Evolutionary conservation across 1,140 invertebrate genomes (phyloP), one percentile per base, ranked within the genome.

Genomic region (Drosophila ironensis): DNA sequence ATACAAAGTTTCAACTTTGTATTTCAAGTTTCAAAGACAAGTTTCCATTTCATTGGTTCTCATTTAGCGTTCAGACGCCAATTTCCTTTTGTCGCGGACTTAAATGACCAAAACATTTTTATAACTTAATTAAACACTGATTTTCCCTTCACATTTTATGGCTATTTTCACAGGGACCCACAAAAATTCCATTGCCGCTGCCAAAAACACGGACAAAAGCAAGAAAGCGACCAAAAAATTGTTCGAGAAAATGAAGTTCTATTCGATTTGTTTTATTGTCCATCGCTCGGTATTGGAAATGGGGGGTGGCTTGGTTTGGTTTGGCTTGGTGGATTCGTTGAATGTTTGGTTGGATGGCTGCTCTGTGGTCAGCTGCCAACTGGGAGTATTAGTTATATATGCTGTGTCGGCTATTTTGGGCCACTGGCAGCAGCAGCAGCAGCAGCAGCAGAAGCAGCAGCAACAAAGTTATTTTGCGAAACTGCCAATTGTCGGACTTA

Each of bases 71-170:
- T 33, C 9, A 25, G 8, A 35, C 28, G 28, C 17, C 19, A 61
- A 38, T 47, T 28, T 27, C 59, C 25, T 14, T 30, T 35, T 35
- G 24, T 3, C 37, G 35, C 45, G 35, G 22, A 19, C 74, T 35
- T 42, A 84, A 82, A 69, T 76, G 72, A 68, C 56, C 67, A 64
- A 72, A 82, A 73, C 69, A 82, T 73, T 82, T 82, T 84, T 84
- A 84, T 84, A 82, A 82, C 72, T 84, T 82, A 82, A 82, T 82
- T 82, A 82, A 82, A 84, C 78, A 84, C 50, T 70, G 77, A 82
- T 84, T 82, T 82, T 57, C 48, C 52, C 48, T 45, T 64, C 74
- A 77, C 78, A 84, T 68, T 81, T 81, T 81, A 82, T 59, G 60
- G 24, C 52, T 72, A 81, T 69, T 81, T 82, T 77, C 64, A 45